Percentiles rank a stretch among this genome's conserved stretches.
Evolutionary conservation across 2,113 vertebrate genomes (phyloP).

Genomic region (Machaerirhynchus nigripectus): DNA sequence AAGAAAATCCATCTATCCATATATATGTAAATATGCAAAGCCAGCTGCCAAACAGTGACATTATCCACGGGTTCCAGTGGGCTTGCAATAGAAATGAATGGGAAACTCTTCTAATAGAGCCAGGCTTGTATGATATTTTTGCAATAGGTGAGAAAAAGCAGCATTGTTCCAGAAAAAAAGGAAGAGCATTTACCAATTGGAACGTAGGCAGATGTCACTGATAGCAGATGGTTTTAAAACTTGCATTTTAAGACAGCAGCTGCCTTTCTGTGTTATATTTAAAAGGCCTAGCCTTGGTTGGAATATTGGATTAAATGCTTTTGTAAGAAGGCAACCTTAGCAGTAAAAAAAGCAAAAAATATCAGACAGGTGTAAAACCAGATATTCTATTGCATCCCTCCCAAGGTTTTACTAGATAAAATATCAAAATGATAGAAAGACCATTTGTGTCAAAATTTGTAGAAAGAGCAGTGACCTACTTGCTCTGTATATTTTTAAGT

Average conservation of each 20-base stretch:
- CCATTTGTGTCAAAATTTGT: background rate
- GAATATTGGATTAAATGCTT: background rate
- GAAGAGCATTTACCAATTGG: conserved; percentile 10
- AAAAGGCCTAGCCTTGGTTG: background rate
- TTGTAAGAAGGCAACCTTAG: background rate
- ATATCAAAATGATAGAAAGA: background rate
- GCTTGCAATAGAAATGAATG: background rate
- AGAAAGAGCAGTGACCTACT: background rate
- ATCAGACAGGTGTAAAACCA: background rate
- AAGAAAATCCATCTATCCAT: conserved; percentile 25
- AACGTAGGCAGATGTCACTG: background rate
- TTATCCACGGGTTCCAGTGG: background rate
- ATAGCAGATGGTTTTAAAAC: conserved; percentile 43
- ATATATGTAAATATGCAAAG: conserved; percentile 39
- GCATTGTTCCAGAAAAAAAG: background rate
- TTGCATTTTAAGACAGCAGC: background rate
- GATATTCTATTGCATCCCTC: background rate
- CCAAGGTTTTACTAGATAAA: background rate
- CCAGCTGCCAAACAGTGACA: conserved; percentile 25
- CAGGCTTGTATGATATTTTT: background rate
- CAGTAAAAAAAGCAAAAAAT: background rate
- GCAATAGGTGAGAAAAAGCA: conserved; percentile 43
- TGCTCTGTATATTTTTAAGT: background rate
- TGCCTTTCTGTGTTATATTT: conserved; percentile 5
- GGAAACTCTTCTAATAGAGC: background rate